Percentiles rank a stretch among this genome's conserved stretches.
Evolutionary conservation across 2,888 invertebrate species (phyloP).

Genomic region (Tanypteryx hageni): DNA sequence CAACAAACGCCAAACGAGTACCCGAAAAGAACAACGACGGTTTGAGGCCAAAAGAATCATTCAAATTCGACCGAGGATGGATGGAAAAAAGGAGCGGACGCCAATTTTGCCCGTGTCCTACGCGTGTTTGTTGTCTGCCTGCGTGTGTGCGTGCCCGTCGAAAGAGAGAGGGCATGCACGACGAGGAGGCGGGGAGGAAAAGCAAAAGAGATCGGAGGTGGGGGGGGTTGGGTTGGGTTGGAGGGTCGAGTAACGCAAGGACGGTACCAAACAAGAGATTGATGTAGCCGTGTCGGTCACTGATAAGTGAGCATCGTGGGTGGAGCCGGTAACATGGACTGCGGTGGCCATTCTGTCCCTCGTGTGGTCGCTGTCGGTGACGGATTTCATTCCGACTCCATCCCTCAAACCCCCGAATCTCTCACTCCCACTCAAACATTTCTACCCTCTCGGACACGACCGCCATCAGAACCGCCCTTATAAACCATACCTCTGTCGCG

Average conservation of each 20-base stretch:
- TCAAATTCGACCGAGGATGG: neutral
- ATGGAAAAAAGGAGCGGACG: neutral
- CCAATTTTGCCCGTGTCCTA: neutral
- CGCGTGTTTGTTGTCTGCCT: neutral
- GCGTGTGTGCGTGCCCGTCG: neutral
- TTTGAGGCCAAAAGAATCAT: too few species aligned
- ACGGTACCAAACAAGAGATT: constrained; percentile 30
- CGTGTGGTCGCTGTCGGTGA: constrained; percentile 44
- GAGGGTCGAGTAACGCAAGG: neutral
- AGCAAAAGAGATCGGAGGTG: neutral
- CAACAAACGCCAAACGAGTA: too few species aligned
- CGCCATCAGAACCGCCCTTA: neutral
- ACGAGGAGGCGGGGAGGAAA: neutral
- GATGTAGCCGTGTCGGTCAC: constrained; percentile 36
- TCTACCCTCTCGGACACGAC: neutral
- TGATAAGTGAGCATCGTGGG: constrained; percentile 43
- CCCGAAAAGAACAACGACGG: too few species aligned
- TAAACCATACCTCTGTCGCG: neutral
- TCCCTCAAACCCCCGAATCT: neutral
- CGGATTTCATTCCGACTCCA: constrained; percentile 48
- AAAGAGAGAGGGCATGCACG: neutral
- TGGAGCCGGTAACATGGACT: constrained; percentile 29
- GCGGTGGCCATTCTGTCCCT: constrained; percentile 36
- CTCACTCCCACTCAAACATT: neutral
- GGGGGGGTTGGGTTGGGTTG: neutral